phyloP scores from a whole-genome alignment of 2,888 invertebrate species.

The Acheta domesticus region DNA sequence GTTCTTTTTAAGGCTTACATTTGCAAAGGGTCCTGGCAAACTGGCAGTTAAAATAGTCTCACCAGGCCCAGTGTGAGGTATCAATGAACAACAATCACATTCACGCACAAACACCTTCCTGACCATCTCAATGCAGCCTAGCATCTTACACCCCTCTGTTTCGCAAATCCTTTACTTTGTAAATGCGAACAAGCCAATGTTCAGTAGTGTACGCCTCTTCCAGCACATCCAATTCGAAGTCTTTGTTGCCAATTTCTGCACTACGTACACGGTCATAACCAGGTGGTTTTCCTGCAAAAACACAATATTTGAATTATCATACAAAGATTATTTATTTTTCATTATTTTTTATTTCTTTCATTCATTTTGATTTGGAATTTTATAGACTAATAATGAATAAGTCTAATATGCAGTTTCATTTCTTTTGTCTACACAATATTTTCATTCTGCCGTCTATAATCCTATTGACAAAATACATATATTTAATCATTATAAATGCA shows the following conservation, averaged over 20 bases:
- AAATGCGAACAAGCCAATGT: slow-evolving; percentile 98
- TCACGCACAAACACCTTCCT: neutral
- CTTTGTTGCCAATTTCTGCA: slow-evolving; percentile 98
- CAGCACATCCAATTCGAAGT: slow-evolving; percentile 95
- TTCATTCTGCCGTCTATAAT: no score
- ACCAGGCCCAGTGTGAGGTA: neutral
- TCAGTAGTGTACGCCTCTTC: slow-evolving; percentile 99
- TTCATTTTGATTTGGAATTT: no score
- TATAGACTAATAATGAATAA: no score
- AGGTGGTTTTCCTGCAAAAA: slow-evolving; percentile 74
- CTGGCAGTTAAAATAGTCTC: neutral
- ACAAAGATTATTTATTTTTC: no score
- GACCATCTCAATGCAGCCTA: neutral
- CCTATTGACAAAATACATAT: no score
- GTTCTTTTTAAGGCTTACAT: neutral
- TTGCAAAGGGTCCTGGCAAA: neutral
- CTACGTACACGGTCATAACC: slow-evolving; percentile 95
- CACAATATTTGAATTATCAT: neutral
- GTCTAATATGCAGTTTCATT: no score
- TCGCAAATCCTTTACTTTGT: slow-evolving; percentile 92
- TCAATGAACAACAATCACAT: neutral
- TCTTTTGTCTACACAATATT: no score
- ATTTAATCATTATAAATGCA: no score
- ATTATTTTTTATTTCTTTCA: no score
- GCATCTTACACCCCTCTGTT: slow-evolving; percentile 72